Base-by-base conservation (phyloP, 2,888 invertebrate species). In the Adelphocoris suturalis region DNA sequence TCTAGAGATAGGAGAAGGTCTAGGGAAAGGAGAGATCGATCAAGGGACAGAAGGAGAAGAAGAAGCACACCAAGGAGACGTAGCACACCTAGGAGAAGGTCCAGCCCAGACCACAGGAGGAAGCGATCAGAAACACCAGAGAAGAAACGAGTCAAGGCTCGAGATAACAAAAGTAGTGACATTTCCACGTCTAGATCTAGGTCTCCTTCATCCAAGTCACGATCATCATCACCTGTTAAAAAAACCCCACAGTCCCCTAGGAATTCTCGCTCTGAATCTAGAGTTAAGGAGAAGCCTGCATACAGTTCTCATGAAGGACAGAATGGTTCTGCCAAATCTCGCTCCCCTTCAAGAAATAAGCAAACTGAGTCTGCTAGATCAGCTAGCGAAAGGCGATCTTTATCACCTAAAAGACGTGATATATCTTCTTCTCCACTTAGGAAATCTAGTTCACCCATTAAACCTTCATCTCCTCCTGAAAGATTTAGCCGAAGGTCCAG, bases 1-100 rank as follows among this genome's bases (percentile, higher is more conserved):
- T 57, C 85, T 14, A 28, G 85, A 9, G 78, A 85, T 12, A 28
- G 90, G 37, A 37, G 85, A 28, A 75, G 89, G 19, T 52, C 84
- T 14, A 46, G 84, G 16, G 75, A 84, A 4, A 37, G 89, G 48
- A 80, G 52, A 27, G 37, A 80, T 23, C 9, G 68, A 48, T 68
- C 68, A 9, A 55, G 28, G 61, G 61, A 84, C 5, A n/a, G 48
- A n/a, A 84, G 68, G 37, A 37, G 86, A 16, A 28, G 86, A 14
- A 48, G 86, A 14, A 86, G 75, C 23, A 68, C 86, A n/a, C 86
- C 86, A 0, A 28, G 75, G 14, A 28, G 76, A 16, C 76, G 75
- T 12, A 68, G 86, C 48, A 57, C 85, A 27, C 82, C 82, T 16
- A 48, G 52, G 82, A 82, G 82, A 13, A 19, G 82, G 55, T 52